phyloP scores from a whole-genome alignment of 2,797 vertebrate genomes.

The Columba guinea region DNA sequence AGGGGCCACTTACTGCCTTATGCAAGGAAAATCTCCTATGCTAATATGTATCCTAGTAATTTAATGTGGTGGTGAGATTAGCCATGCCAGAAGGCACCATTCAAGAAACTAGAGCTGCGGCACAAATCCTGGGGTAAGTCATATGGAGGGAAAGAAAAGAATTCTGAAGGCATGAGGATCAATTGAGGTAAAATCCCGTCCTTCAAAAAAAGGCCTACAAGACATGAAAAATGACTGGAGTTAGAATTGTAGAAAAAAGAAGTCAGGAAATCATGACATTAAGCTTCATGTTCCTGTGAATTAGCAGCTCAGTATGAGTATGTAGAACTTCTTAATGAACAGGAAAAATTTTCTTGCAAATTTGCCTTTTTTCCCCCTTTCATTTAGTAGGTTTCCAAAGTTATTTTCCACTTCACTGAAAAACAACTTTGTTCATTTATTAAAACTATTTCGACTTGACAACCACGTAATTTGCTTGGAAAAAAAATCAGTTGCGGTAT shows the following conservation, averaged over 20 bases:
- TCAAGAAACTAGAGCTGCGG: neutral
- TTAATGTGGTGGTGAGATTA: neutral
- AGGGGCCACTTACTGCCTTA: neutral
- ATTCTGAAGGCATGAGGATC: neutral
- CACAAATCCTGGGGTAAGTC: neutral
- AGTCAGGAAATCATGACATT: neutral
- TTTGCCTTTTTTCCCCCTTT: neutral
- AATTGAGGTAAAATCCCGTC: neutral
- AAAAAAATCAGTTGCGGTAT: neutral
- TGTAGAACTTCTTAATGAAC: neutral
- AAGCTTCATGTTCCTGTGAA: neutral
- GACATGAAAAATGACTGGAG: neutral
- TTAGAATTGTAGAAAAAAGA: neutral
- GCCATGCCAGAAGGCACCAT: neutral
- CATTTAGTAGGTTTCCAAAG: neutral
- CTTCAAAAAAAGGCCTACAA: neutral
- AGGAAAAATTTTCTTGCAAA: neutral
- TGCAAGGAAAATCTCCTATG: neutral
- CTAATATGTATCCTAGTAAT: neutral
- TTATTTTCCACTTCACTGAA: neutral
- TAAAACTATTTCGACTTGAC: neutral
- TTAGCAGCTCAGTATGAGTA: neutral
- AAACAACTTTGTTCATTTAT: neutral
- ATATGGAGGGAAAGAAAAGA: neutral
- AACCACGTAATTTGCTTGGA: neutral